phyloP scores from a whole-genome alignment of 2,113 vertebrate genomes.

The Heterotis niloticus region DNA sequence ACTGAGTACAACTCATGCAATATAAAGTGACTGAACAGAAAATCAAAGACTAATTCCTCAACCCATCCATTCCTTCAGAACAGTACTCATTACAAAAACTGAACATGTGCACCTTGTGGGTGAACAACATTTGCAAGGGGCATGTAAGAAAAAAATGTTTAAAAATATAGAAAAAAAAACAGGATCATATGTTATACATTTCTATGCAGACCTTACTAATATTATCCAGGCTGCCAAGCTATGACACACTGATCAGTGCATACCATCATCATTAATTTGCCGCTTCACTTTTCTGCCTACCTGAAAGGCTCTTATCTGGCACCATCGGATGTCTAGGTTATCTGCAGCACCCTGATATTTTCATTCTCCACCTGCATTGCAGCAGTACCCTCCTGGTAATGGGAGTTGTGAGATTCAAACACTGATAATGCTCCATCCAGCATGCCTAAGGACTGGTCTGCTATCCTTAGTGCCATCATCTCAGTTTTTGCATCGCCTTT shows the following conservation, averaged over 20 bases:
- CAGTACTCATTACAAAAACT: neutral
- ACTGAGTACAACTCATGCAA: no score
- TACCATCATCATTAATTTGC: slow-evolving; percentile 36
- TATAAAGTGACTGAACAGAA: no score
- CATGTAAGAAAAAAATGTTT: no score
- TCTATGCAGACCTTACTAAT: neutral
- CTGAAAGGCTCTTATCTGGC: slow-evolving; percentile 66
- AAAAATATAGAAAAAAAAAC: neutral
- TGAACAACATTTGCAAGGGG: no score
- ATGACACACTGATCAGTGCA: neutral
- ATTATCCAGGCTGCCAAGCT: neutral
- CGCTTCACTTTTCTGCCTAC: slow-evolving; percentile 49
- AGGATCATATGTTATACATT: neutral
- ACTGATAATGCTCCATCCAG: slow-evolving; percentile 12
- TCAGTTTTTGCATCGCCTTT: neutral
- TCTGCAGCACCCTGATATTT: slow-evolving; percentile 60
- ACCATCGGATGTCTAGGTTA: slow-evolving; percentile 66
- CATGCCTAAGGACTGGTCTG: neutral
- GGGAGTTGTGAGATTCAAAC: slow-evolving; percentile 16
- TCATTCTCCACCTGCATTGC: slow-evolving; percentile 66
- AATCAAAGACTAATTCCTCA: slow-evolving; percentile 10
- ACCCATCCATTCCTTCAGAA: neutral
- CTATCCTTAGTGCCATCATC: neutral
- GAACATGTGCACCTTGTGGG: no score
- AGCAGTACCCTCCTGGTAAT: slow-evolving; percentile 10